These are phyloP conservation scores for Ophiodon elongatus DNA, from an alignment of 2,113 vertebrate species.

Conservation along the genomic window DNA sequence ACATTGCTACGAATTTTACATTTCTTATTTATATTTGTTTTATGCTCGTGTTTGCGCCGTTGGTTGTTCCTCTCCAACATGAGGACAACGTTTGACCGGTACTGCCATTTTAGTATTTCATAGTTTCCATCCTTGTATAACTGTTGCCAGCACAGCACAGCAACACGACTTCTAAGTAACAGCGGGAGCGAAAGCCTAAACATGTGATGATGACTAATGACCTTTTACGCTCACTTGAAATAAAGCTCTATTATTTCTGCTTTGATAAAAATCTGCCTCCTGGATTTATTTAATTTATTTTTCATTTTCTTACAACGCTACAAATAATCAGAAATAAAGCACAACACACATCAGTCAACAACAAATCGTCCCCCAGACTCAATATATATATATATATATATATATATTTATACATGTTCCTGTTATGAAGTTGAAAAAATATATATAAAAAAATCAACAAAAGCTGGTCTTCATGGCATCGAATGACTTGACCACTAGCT, in stretches of 20 bases:
- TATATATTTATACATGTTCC: not conserved
- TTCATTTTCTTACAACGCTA: not conserved
- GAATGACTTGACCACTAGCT: conserved; percentile 21
- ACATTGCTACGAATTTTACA: conserved; percentile 64
- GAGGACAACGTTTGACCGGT: conserved; percentile 36
- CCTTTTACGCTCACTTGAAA: conserved; percentile 78
- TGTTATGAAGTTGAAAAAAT: not conserved
- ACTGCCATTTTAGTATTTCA: conserved; percentile 49
- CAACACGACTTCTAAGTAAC: conserved; percentile 52
- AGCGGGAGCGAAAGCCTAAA: conserved; percentile 51
- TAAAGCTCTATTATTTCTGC: conserved; percentile 80
- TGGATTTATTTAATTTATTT: conserved; percentile 2
- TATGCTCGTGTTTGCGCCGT: conserved; percentile 51
- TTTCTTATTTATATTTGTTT: conserved; percentile 80
- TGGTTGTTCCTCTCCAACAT: conserved; percentile 34
- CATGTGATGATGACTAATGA: conserved; percentile 73
- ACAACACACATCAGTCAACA: not conserved
- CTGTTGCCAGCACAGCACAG: conserved; percentile 37
- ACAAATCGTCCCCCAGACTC: not conserved
- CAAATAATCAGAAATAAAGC: not conserved
- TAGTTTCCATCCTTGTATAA: conserved; percentile 49
- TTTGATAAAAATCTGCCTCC: conserved; percentile 53
- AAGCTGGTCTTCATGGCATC: conserved; percentile 7
- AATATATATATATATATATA: too few relatives aligned
- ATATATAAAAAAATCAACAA: conserved; percentile 1